These are phyloP conservation scores for Trichoplusia ni DNA, from an alignment of 1,140 invertebrate genomes.

Conservation along the genomic window DNA sequence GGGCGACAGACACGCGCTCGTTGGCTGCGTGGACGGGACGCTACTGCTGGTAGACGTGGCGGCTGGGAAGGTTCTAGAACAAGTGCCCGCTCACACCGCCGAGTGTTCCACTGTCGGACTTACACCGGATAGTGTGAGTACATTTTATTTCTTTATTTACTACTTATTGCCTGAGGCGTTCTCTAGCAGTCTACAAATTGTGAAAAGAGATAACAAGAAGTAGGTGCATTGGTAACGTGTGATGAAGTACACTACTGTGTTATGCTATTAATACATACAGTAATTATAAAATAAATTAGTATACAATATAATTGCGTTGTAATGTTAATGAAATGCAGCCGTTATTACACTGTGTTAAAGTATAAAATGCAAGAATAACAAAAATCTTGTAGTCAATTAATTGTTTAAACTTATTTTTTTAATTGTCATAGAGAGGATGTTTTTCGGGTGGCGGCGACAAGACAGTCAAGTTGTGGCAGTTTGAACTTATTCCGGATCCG, in stretches of 20 bases:
- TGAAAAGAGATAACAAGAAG: too few relatives aligned
- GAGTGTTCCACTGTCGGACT: conserved; percentile 91
- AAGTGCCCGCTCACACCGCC: conserved; percentile 89
- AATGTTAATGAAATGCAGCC: too few relatives aligned
- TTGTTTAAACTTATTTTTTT: background rate
- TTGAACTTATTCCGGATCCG: conserved; percentile 89
- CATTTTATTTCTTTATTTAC: background rate
- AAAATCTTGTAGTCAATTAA: too few relatives aligned
- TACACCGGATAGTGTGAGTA: conserved; percentile 87
- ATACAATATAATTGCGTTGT: too few relatives aligned
- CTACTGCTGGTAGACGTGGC: conserved; percentile 94
- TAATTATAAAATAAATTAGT: too few relatives aligned
- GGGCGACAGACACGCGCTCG: conserved; percentile 94
- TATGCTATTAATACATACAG: too few relatives aligned
- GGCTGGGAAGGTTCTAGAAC: conserved; percentile 89
- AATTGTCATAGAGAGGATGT: conserved; percentile 87
- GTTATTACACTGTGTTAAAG: too few relatives aligned
- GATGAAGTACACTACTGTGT: too few relatives aligned
- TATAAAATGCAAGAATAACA: too few relatives aligned
- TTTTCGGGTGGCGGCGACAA: conserved; percentile 94
- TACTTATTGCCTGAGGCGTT: background rate
- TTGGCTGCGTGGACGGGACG: conserved; percentile 93
- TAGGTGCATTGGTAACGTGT: too few relatives aligned
- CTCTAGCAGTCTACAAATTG: too few relatives aligned
- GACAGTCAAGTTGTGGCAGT: conserved; percentile 97